These are phyloP conservation scores for Orchesella flavescens DNA, from an alignment of 2,888 invertebrate species.

Conservation along the genomic window DNA sequence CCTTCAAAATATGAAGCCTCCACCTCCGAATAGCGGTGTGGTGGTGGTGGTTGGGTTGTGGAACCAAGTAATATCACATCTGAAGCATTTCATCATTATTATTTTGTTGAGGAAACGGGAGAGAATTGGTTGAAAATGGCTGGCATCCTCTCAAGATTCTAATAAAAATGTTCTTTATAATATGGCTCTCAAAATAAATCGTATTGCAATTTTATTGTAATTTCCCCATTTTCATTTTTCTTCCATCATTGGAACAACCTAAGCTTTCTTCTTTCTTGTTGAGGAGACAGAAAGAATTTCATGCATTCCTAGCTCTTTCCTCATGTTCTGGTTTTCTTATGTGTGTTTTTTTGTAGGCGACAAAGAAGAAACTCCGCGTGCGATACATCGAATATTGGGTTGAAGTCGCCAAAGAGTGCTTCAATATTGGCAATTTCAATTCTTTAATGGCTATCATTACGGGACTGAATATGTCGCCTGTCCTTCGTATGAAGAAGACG, in stretches of 20 bases:
- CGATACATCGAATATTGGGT: slow-evolving; percentile 77
- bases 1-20: no score
- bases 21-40: no score
- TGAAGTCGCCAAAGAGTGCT: slow-evolving; percentile 78
- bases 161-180: slow-evolving; percentile 46
- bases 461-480: slow-evolving; percentile 77
- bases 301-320: no score
- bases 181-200: slow-evolving; percentile 49
- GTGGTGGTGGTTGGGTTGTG: no score
- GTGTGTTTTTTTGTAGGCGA: slow-evolving; percentile 47
- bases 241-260: slow-evolving; percentile 14
- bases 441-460: slow-evolving; percentile 78
- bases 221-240: slow-evolving; percentile 52
- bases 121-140: slow-evolving; percentile 20
- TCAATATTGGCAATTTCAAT: slow-evolving; percentile 78
- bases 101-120: background rate
- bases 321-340: background rate
- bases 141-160: slow-evolving; percentile 51
- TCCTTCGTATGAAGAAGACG: slow-evolving; percentile 77
- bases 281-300: background rate
- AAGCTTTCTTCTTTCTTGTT: background rate
- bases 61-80: background rate
- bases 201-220: slow-evolving; percentile 59
- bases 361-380: slow-evolving; percentile 76
- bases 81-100: background rate